A percentile compares a stretch with the other conserved stretches of the same genome.
Conservation (phyloP, 1,140 invertebrate genomes). For the Nixonia krombeini region DNA sequence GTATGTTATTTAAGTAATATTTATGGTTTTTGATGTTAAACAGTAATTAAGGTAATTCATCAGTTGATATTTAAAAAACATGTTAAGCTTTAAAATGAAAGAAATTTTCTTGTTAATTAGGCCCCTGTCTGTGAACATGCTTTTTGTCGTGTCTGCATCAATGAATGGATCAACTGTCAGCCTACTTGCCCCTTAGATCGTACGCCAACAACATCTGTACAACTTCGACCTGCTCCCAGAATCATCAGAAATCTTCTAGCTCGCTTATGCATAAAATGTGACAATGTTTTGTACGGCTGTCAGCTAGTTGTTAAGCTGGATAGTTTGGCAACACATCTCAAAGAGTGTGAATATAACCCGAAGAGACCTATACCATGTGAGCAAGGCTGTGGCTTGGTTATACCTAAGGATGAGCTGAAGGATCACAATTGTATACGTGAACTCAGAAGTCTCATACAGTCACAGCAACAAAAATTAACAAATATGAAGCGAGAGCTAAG, state of each 20-base stretch:
- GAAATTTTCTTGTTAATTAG: slow-evolving; percentile 72
- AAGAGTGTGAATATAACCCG: slow-evolving; percentile 95
- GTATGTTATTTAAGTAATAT: too few relatives aligned
- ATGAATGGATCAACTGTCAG: slow-evolving; percentile 93
- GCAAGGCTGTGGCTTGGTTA: slow-evolving; percentile 91
- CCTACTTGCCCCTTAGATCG: slow-evolving; percentile 95
- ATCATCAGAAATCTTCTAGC: slow-evolving; percentile 93
- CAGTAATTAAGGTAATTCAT: too few relatives aligned
- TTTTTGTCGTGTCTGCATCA: slow-evolving; percentile 93
- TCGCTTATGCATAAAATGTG: slow-evolving; percentile 89
- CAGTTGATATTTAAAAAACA: too few relatives aligned
- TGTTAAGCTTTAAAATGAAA: too few relatives aligned
- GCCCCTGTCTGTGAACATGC: slow-evolving; percentile 96
- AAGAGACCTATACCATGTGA: slow-evolving; percentile 94
- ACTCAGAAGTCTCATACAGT: slow-evolving; percentile 85
- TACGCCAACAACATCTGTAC: slow-evolving; percentile 86
- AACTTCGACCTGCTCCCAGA: slow-evolving; percentile 90
- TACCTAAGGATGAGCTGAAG: slow-evolving; percentile 95
- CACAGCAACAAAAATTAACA: slow-evolving; percentile 87
- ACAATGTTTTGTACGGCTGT: slow-evolving; percentile 92
- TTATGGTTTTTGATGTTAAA: too few relatives aligned
- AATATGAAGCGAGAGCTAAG: slow-evolving; percentile 88
- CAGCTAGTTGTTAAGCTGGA: slow-evolving; percentile 89
- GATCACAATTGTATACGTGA: slow-evolving; percentile 95
- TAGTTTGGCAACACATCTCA: slow-evolving; percentile 83